A percentile compares a stretch with the other conserved stretches of the same genome.
These are phyloP conservation scores for Anser cygnoides DNA, from an alignment of 2,113 vertebrate species.

Conservation along the genomic window DNA sequence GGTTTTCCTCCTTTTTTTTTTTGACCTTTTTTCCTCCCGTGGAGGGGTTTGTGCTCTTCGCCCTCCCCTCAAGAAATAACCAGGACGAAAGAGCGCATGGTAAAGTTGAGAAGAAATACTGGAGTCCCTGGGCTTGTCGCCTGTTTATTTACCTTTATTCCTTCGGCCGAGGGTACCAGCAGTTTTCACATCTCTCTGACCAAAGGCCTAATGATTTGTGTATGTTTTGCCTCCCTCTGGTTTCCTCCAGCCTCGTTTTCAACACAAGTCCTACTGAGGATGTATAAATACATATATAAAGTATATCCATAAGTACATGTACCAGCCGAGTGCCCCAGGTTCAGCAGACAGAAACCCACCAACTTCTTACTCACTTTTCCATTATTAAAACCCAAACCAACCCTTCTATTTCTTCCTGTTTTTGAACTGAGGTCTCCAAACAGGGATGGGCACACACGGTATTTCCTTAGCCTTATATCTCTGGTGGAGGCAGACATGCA, in stretches of 20 bases:
- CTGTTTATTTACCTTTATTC: too few species aligned
- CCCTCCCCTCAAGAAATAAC: background rate
- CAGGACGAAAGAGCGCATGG: background rate
- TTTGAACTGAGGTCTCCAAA: background rate
- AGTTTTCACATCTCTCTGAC: background rate
- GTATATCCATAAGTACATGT: too few species aligned
- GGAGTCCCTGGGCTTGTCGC: too few species aligned
- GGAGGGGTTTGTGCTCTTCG: background rate
- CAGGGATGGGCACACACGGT: background rate
- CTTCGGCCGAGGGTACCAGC: fast-evolving
- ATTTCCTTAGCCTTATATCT: background rate
- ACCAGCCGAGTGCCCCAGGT: background rate
- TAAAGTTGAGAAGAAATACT: background rate
- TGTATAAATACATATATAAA: too few species aligned
- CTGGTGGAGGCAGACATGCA: background rate
- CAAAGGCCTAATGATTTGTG: background rate
- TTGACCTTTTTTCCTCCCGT: too few species aligned
- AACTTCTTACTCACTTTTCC: background rate
- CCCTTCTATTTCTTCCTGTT: too few species aligned
- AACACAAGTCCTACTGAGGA: too few species aligned
- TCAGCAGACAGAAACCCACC: background rate
- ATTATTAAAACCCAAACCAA: background rate
- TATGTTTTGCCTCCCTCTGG: background rate
- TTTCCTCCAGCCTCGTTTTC: background rate
- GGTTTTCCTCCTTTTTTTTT: too few species aligned